Percentiles rank a stretch among this genome's conserved stretches.
These are phyloP conservation scores for Ormyrus pomaceus DNA, from an alignment of 2,888 invertebrate genomes.

Conservation along the genomic window DNA sequence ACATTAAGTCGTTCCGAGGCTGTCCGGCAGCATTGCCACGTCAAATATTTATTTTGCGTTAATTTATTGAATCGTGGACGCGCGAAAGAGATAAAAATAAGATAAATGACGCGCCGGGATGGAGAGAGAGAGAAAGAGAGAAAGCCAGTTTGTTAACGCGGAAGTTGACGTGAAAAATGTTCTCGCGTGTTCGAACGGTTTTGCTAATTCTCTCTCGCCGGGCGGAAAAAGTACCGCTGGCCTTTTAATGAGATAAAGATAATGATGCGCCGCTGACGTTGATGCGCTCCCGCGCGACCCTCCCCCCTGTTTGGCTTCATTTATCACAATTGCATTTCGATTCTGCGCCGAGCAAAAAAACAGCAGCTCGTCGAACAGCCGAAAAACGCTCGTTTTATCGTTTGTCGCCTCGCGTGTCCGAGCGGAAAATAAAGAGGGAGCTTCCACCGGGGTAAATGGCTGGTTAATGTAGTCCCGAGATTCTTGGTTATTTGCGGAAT, in stretches of 20 bases:
- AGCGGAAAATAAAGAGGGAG: too few species aligned
- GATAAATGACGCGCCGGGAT: conserved; percentile 31
- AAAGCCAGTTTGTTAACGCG: conserved; percentile 29
- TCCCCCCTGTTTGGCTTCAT: conserved; percentile 55
- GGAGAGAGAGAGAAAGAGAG: too few species aligned
- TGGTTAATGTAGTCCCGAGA: too few species aligned
- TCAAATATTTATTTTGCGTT: conserved; percentile 35
- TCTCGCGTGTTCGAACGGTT: conserved; percentile 31
- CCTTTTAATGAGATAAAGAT: conserved; percentile 52
- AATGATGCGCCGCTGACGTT: conserved; percentile 46
- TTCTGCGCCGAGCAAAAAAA: conserved; percentile 52
- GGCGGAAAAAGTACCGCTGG: background rate
- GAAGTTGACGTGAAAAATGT: conserved; percentile 53
- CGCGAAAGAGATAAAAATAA: conserved; percentile 49
- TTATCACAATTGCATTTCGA: conserved; percentile 67
- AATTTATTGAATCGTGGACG: conserved; percentile 34
- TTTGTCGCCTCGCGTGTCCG: too few species aligned
- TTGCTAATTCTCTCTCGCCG: conserved; percentile 37
- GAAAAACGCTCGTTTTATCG: too few species aligned
- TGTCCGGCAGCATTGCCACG: background rate
- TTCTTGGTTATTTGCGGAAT: too few species aligned
- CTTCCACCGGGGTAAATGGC: too few species aligned
- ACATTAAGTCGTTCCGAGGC: too few species aligned
- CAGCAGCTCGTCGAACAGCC: background rate
- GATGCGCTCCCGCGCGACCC: conserved; percentile 20